Evolutionary conservation across 2,888 invertebrate species (phyloP), one percentile per base, ranked within the genome.

Genomic region (Lumbricus terrestris): DNA sequence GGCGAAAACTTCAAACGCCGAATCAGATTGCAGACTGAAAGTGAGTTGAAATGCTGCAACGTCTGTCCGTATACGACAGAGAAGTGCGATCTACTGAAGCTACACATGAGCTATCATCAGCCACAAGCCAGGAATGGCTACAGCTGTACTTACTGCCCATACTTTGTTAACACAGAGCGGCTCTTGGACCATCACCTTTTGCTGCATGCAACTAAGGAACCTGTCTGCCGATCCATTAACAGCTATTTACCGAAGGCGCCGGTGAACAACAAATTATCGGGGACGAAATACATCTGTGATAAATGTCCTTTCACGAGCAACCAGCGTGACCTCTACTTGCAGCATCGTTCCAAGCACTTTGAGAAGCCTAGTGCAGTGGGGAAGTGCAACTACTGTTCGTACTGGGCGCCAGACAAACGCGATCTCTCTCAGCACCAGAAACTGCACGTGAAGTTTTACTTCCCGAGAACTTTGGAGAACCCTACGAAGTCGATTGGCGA

Each of bases 241-340:
- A 38, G 20, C 42, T 69, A 42, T 20, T 54, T 47, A 47, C 37
- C 37, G 29, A 42, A 34, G 69, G 42, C 34, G 13, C 23, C 89
- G 69, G 20, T 33, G 29, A 89, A 69, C 37, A 33, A 11, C 69
- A 69, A 69, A 69, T 15, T 69, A 69, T 69, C 42, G 23, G 23
- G 54, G 29, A 33, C 88, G 34, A 97, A 97, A 94, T 96, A 90
- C 89, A 89, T 96, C 94, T 98, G 98, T 94, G 96, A 96, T 13
- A 96, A 96, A 90, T 98, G 98, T 94, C 97, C 98, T 0, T 97
- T 97, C 94, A 97, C 97, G 92, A 97, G 97, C 82, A 97, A 97
- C 94, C 97, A 97, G 94, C 97, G 97, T 94, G 97, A 97, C 40
- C 97, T 97, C 94, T 97, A 96, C 95, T 96, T 97, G 94, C 97